phyloP scores from a whole-genome alignment of 2,888 invertebrate genomes.

The Eupeodes latifasciatus region DNA sequence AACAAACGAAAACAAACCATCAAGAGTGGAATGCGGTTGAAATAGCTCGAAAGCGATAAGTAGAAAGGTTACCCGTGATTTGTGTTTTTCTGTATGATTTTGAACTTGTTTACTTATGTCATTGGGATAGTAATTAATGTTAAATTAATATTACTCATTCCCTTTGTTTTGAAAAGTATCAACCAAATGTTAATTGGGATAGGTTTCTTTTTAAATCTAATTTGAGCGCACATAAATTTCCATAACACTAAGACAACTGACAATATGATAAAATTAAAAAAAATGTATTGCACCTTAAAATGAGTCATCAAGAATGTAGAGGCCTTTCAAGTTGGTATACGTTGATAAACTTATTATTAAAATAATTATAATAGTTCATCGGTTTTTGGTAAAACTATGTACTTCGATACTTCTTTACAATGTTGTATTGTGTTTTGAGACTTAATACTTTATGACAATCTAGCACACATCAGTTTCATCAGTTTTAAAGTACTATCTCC shows the following conservation, averaged over 20 bases:
- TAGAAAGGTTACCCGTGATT: conserved; percentile 38
- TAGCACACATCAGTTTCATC: too few species aligned
- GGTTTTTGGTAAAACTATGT: too few species aligned
- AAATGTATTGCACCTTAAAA: neutral
- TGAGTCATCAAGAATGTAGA: neutral
- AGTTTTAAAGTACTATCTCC: too few species aligned
- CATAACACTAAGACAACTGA: neutral
- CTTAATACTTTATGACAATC: too few species aligned
- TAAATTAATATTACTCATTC: conserved; percentile 14
- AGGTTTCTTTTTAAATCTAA: conserved; percentile 39
- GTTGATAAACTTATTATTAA: too few species aligned
- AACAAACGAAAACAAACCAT: neutral
- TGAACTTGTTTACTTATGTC: conserved; percentile 49
- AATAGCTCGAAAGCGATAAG: conserved; percentile 45
- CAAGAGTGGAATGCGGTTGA: conserved; percentile 31
- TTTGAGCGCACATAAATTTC: neutral
- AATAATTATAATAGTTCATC: too few species aligned
- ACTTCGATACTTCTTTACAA: too few species aligned
- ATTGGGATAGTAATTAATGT: conserved; percentile 44
- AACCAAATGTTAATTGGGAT: conserved; percentile 58
- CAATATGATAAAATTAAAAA: neutral
- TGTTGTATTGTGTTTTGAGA: too few species aligned
- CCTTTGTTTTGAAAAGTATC: conserved; percentile 41
- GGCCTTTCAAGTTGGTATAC: too few species aligned
- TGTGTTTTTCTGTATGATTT: conserved; percentile 29